Evolutionary conservation across 2,113 vertebrate species (phyloP), one percentile per base, ranked within the genome.

Genomic region (Taxidea taxus): DNA sequence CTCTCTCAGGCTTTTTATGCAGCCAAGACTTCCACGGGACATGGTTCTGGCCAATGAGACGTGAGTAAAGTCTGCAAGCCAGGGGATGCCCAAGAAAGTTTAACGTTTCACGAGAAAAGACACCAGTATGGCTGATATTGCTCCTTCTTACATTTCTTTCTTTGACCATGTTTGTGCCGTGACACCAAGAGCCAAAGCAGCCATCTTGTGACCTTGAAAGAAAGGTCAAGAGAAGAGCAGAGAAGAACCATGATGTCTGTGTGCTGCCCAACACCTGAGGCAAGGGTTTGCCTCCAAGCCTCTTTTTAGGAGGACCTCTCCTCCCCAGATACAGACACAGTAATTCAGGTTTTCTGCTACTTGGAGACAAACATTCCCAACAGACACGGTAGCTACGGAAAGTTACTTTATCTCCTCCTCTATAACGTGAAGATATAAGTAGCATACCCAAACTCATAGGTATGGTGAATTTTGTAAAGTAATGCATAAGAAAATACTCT

Each of bases 171-270:
- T 83, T 7, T 4, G 12, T 37, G 66, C 21, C 1, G 7, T 83
- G 60, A 89, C 47, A 27, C 6, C 44, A 49, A 44, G 37, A 93
- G 86, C 14, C 60, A 93, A 72, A 66, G 92, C 31, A 95, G 72
- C 39, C 64, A 94, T 82, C 84, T 12, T 94, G 85, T 91, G 84
- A 81, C 82, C 47, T 78, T 89, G 91, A 90, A 49, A 25, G 39
- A 80, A 91, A 93, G 66, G 60, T 68, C 83, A 84, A 42, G 68
- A 83, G 34, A 78, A 27, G 1, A 60, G 60, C n/a, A 94, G 75
- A 68, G 7, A 62, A 42, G 31, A 91, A 25, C 70, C 58, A 25
- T 3, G 34, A 27, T 7, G 11, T 51, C 34, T 16, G 51, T 8
- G 44, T 83, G 66, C 77, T 91, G 66, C 10, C 49, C 64, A 82